A percentile compares a stretch with the other conserved stretches of the same genome.
phyloP scores from a whole-genome alignment of 2,888 invertebrate genomes.

The Camponotus fellah region DNA sequence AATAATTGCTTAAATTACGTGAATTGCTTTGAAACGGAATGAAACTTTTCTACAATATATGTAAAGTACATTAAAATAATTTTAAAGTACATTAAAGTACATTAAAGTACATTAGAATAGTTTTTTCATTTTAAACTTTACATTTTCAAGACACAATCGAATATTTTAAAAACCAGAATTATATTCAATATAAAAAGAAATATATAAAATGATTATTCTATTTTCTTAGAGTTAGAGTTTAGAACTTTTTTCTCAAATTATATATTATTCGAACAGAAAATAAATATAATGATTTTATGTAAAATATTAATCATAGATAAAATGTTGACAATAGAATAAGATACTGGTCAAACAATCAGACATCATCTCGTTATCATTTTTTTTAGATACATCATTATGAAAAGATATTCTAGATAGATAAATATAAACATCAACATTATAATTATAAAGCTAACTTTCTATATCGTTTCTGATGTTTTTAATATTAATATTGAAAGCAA shows the following conservation, averaged over 20 bases:
- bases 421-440: slow-evolving; percentile 76
- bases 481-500: not conserved
- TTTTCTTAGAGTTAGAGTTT: too few species aligned
- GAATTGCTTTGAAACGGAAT: not conserved
- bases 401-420: slow-evolving; percentile 76
- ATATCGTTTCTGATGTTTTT: not conserved
- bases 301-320: not conserved
- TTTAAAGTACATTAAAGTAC: too few species aligned
- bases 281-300: not conserved
- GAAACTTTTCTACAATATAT: not conserved
- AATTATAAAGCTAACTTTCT: slow-evolving; percentile 71
- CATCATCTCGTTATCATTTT: slow-evolving; percentile 67
- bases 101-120: too few species aligned
- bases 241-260: too few species aligned
- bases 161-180: too few species aligned
- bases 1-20: not conserved
- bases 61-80: too few species aligned
- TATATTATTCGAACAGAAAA: not conserved
- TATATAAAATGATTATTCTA: too few species aligned
- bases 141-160: too few species aligned
- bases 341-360: slow-evolving; percentile 56
- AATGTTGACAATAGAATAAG: not conserved
- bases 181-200: too few species aligned
- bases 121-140: too few species aligned
- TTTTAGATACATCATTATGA: slow-evolving; percentile 69